Conservation (phyloP, 2,797 vertebrate genomes). For the Sylvia borin region DNA sequence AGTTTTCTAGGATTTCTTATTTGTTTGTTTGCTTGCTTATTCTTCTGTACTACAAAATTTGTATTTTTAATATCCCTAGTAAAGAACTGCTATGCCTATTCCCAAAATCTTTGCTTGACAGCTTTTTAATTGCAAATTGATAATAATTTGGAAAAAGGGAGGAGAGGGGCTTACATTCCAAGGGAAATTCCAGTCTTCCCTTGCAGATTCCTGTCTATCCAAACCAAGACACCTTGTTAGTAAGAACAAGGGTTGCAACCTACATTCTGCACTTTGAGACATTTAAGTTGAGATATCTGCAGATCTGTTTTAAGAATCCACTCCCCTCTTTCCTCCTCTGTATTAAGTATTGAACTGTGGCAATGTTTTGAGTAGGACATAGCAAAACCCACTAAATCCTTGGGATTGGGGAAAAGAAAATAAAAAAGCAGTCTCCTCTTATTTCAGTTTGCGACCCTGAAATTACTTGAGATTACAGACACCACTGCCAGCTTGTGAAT, state of each 20-base stretch:
- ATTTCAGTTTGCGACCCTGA: neutral
- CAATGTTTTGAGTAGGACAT: neutral
- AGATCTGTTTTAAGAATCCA: neutral
- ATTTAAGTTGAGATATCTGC: neutral
- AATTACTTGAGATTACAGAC: neutral
- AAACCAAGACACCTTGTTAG: neutral
- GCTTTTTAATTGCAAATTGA: too few species aligned
- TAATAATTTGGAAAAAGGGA: too few species aligned
- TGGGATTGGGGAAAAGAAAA: neutral
- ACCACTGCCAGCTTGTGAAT: neutral
- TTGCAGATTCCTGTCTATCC: too few species aligned
- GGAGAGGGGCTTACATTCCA: too few species aligned
- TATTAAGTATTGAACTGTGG: neutral
- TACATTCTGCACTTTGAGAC: neutral
- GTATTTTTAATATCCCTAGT: too few species aligned
- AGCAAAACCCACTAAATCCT: neutral
- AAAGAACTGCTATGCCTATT: too few species aligned
- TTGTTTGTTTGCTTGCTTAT: too few species aligned
- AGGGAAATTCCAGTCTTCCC: too few species aligned
- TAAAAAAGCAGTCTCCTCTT: neutral
- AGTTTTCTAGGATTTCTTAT: too few species aligned
- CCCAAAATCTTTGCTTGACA: too few species aligned
- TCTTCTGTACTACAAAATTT: too few species aligned
- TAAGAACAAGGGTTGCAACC: neutral
- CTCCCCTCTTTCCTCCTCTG: neutral